Conservation (phyloP, 2,888 invertebrate genomes). For the Mesorhabditis belari region DNA sequence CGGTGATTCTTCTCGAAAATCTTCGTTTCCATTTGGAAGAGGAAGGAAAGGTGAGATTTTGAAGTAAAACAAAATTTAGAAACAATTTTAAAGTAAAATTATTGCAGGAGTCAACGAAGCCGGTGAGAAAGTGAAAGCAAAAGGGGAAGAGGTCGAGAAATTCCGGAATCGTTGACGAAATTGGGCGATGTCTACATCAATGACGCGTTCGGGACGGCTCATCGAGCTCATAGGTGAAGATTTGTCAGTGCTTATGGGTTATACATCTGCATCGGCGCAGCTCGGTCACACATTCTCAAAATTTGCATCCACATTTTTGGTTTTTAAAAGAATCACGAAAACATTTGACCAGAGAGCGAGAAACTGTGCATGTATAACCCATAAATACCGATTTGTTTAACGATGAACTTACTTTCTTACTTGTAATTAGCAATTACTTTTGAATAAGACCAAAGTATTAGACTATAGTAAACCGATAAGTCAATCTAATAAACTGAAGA, state of each 20-base stretch:
- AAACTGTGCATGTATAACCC: too few relatives aligned
- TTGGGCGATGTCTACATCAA: constrained; percentile 97
- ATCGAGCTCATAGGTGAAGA: constrained; percentile 70
- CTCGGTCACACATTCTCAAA: too few relatives aligned
- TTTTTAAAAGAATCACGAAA: background rate
- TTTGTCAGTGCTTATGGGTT: background rate
- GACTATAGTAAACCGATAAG: too few relatives aligned
- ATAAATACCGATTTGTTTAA: too few relatives aligned
- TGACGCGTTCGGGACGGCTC: constrained; percentile 96
- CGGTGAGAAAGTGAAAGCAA: constrained; percentile 87
- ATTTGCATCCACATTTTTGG: too few relatives aligned
- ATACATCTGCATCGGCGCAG: too few relatives aligned
- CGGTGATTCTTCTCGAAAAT: constrained; percentile 88
- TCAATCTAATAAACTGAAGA: too few relatives aligned
- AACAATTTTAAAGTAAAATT: constrained; percentile 51
- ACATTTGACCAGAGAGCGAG: background rate
- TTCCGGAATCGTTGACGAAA: constrained; percentile 84
- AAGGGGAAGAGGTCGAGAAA: constrained; percentile 72
- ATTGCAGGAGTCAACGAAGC: constrained; percentile 70
- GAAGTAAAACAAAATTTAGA: constrained; percentile 60
- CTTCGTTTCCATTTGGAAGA: constrained; percentile 92
- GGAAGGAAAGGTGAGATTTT: constrained; percentile 73
- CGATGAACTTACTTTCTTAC: constrained; percentile 2
- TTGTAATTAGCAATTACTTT: constrained; percentile 1
- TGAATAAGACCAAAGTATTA: too few relatives aligned